Evolutionary conservation across 2,888 invertebrate species (phyloP).

Genomic region (Pyrocoelia pectoralis): DNA sequence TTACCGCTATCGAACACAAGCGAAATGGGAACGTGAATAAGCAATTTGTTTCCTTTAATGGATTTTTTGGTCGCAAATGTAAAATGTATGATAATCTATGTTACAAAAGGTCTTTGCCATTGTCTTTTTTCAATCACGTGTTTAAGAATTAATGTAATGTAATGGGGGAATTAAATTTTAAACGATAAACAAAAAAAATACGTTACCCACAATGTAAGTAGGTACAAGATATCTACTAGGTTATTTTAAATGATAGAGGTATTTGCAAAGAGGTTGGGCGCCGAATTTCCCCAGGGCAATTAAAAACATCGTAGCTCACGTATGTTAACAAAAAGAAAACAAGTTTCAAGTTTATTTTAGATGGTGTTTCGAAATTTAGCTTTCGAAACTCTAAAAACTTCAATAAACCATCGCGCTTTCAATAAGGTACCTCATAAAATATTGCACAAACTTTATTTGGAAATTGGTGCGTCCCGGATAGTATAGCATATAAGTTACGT

Average conservation of each 20-base stretch:
- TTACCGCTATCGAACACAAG: constrained; percentile 38
- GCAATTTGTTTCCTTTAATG: constrained; percentile 49
- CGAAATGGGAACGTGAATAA: constrained; percentile 43
- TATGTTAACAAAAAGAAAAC: constrained; percentile 22
- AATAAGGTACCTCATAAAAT: neutral
- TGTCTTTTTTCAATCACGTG: constrained; percentile 14
- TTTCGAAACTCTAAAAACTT: neutral
- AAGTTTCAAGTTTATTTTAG: constrained; percentile 7
- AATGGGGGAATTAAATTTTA: constrained; percentile 21
- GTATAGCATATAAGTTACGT: too few relatives aligned
- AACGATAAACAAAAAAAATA: constrained; percentile 20
- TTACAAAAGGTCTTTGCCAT: constrained; percentile 31
- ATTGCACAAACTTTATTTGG: too few relatives aligned
- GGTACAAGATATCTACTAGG: constrained; percentile 16
- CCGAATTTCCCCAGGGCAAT: constrained; percentile 44
- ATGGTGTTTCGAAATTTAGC: constrained; percentile 1
- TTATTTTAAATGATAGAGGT: constrained; percentile 37
- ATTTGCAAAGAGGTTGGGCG: constrained; percentile 30
- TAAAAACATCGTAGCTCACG: constrained; percentile 38
- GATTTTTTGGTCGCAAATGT: constrained; percentile 49
- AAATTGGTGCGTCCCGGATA: too few relatives aligned
- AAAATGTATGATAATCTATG: constrained; percentile 47
- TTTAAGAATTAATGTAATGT: neutral
- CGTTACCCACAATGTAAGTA: constrained; percentile 14
- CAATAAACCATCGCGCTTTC: neutral